Evolutionary conservation across 2,888 invertebrate genomes (phyloP).

Genomic region (Troides aeacus): DNA sequence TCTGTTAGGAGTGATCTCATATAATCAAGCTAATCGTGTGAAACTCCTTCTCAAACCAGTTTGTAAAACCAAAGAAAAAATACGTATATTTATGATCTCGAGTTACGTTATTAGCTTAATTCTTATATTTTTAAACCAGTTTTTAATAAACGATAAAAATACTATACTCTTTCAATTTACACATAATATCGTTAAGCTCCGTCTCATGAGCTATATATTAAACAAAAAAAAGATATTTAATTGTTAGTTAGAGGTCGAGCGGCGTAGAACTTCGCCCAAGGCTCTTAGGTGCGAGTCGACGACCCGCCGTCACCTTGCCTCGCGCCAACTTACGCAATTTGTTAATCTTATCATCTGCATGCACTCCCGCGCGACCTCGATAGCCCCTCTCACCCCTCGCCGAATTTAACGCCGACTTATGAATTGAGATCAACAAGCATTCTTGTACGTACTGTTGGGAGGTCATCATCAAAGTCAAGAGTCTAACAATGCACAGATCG

Average conservation of each 20-base stretch:
- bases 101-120: background rate
- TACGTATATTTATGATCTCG: background rate
- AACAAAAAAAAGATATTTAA: conserved; percentile 44
- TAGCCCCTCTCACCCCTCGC: conserved; percentile 61
- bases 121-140: background rate
- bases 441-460: conserved; percentile 30
- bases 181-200: conserved; percentile 7
- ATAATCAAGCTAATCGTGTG: background rate
- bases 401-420: conserved; percentile 58
- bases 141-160: background rate
- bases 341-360: conserved; percentile 78
- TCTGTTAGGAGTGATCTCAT: background rate
- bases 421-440: conserved; percentile 32
- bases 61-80: background rate
- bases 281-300: conserved; percentile 68
- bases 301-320: conserved; percentile 77
- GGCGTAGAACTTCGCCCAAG: conserved; percentile 68
- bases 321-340: conserved; percentile 75
- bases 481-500: conserved; percentile 27
- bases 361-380: conserved; percentile 67
- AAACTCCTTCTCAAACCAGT: background rate
- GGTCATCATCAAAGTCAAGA: conserved; percentile 34
- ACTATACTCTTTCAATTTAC: background rate
- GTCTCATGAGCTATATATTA: conserved; percentile 2
- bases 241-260: conserved; percentile 68